Conservation (phyloP, 2,797 vertebrate species). For the Oryzias dopingdopingensis region DNA sequence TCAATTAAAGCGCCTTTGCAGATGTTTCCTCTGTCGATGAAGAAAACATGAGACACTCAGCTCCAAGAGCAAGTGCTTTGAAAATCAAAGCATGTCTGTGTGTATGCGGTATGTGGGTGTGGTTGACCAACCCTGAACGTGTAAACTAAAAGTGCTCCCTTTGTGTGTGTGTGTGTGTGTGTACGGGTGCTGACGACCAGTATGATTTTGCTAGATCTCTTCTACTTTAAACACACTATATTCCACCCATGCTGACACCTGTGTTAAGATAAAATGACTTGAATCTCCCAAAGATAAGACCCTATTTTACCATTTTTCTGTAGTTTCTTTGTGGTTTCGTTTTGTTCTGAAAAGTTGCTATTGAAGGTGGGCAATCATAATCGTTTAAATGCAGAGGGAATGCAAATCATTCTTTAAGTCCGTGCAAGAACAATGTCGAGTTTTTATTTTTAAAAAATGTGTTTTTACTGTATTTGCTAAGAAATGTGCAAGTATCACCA, state of each 20-base stretch:
- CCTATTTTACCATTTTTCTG: background rate
- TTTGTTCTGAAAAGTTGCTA: too few species aligned
- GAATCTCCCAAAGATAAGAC: slow-evolving; percentile 34
- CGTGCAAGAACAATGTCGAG: too few species aligned
- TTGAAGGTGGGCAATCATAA: too few species aligned
- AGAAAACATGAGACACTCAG: slow-evolving; percentile 1
- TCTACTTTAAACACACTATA: slow-evolving; percentile 11
- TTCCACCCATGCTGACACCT: slow-evolving; percentile 42
- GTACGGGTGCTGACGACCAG: slow-evolving; percentile 9
- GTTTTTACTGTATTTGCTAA: too few species aligned
- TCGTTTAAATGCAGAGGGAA: too few species aligned
- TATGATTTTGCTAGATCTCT: slow-evolving; percentile 29
- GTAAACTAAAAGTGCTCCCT: slow-evolving; percentile 25
- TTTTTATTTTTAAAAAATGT: too few species aligned
- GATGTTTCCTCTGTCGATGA: slow-evolving; percentile 2
- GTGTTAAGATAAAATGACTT: slow-evolving; percentile 47
- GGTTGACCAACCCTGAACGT: slow-evolving; percentile 21
- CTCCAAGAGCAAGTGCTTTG: slow-evolving; percentile 1
- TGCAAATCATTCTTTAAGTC: too few species aligned
- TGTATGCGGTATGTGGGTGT: slow-evolving; percentile 33
- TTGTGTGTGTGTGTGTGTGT: slow-evolving; percentile 7
- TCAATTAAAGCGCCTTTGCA: background rate
- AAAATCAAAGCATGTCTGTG: slow-evolving; percentile 2
- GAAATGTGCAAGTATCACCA: too few species aligned
- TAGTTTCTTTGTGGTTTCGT: background rate